Base-by-base conservation (phyloP, 2,797 vertebrate genomes). In the Tapera naevia region DNA sequence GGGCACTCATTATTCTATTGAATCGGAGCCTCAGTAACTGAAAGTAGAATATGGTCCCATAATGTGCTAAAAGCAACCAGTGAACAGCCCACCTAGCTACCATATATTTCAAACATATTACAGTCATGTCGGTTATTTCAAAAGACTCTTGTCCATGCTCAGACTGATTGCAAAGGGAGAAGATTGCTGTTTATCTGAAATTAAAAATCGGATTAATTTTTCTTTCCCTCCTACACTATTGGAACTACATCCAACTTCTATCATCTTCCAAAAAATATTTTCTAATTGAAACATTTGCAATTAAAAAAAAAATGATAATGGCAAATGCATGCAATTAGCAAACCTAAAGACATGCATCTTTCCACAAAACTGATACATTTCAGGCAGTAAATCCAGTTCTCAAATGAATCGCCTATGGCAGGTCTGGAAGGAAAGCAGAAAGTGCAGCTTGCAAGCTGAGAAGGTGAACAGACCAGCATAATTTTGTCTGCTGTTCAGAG, bases 131-230 rank as follows among this genome's bases (percentile, higher is more conserved):
- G 57, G 32, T 75, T 69, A 85, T 61, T 91, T 69, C 28, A 48
- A 21, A 88, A 88, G 35, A 51, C 65, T 83, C 50, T 75, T 88
- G 54, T 60, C 61, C 25, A 32, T 13, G 50, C 80, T 92, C 89
- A 64, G 50, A 78, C 27, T 89, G 88, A 94, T 75, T 24, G 3
- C 64, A 80, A 74, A 91, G 35, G 60, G 46, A 74, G 39, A 72
- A 88, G 58, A 84, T 23, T 92, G 82, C 80, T 91, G 75, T 96
- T 96, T 93, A 94, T 95, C 86, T 86, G 69, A 96, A 95, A 95
- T 91, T 87, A 93, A 94, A 95, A 92, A 82, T 21, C 70, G 81
- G 87, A 96, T 88, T 94, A 70, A n/a, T 95, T 94, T 95, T 86
- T 80, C 58, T 91, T 57, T 45, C 9, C 64, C 75, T 92, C 91